Percentiles rank a stretch among this genome's conserved stretches.
Evolutionary conservation across 1,140 invertebrate species (phyloP).

Genomic region (Rhagoletis pomonella): DNA sequence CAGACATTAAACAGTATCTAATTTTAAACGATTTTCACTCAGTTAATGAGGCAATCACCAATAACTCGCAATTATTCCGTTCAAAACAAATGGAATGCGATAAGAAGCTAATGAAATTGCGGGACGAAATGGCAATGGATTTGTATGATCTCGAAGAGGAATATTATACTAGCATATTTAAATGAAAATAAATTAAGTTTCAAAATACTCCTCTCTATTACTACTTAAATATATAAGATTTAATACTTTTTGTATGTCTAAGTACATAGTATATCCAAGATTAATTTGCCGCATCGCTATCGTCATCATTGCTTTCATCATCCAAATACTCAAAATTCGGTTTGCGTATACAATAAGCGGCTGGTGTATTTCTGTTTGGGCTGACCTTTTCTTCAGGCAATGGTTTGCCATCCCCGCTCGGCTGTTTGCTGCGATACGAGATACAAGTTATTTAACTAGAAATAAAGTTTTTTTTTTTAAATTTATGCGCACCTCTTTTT

Average conservation of each 20-base stretch:
- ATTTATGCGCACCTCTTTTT: background rate
- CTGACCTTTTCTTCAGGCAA: constrained; percentile 22
- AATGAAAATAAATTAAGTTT: constrained; percentile 75
- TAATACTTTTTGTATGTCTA: background rate
- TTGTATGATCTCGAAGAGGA: constrained; percentile 98
- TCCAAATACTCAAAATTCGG: constrained; percentile 1
- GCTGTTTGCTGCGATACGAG: background rate
- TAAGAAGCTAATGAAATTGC: constrained; percentile 91
- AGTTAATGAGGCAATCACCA: constrained; percentile 95
- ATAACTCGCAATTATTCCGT: constrained; percentile 92
- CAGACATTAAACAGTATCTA: constrained; percentile 96
- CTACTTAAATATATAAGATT: too few relatives aligned
- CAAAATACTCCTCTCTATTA: background rate
- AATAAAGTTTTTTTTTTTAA: background rate
- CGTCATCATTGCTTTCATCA: constrained; percentile 12
- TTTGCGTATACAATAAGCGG: constrained; percentile 25
- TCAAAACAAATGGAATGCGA: constrained; percentile 94
- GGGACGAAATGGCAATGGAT: constrained; percentile 96
- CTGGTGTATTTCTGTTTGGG: constrained; percentile 1
- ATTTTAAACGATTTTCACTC: constrained; percentile 98
- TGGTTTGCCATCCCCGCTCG: background rate
- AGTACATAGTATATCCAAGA: background rate
- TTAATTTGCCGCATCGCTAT: background rate
- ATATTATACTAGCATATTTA: constrained; percentile 96
- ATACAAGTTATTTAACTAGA: background rate